Conservation (phyloP, 2,797 vertebrate species). For the Catostomus latipinnis region DNA sequence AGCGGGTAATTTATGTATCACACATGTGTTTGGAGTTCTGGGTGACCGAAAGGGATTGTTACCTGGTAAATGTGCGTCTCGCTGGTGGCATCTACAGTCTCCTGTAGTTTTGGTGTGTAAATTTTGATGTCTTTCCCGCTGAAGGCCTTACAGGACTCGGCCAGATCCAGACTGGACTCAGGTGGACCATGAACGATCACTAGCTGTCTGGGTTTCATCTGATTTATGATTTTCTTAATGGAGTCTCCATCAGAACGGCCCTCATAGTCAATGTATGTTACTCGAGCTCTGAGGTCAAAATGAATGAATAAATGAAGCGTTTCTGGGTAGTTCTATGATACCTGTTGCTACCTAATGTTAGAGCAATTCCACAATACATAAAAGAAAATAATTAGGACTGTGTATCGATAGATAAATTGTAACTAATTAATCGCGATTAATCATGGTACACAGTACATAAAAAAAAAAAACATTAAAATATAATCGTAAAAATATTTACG, state of each 20-base stretch:
- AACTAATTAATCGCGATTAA: too few species aligned
- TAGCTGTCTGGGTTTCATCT: slow-evolving; percentile 97
- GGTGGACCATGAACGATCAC: slow-evolving; percentile 93
- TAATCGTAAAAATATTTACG: too few species aligned
- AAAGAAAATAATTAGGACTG: background rate
- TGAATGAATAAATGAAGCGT: background rate
- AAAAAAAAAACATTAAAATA: too few species aligned
- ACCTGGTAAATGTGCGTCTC: slow-evolving; percentile 99
- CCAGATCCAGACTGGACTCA: slow-evolving; percentile 93
- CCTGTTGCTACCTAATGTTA: background rate
- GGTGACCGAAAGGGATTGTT: slow-evolving; percentile 8
- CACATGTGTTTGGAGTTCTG: too few species aligned
- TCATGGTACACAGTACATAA: too few species aligned
- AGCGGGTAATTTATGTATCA: too few species aligned
- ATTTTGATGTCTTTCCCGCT: slow-evolving; percentile 98
- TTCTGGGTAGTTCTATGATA: background rate
- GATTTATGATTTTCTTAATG: slow-evolving; percentile 99
- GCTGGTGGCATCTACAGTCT: slow-evolving; percentile 96
- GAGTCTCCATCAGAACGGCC: slow-evolving; percentile 98
- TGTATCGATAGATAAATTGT: too few species aligned
- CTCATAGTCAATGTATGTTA: slow-evolving; percentile 97
- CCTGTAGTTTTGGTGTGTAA: slow-evolving; percentile 95
- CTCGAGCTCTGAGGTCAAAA: slow-evolving; percentile 83
- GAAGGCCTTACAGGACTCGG: slow-evolving; percentile 95
- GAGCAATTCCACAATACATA: background rate